phyloP scores from a whole-genome alignment of 1,140 invertebrate species.

The Orchestia grillus region DNA sequence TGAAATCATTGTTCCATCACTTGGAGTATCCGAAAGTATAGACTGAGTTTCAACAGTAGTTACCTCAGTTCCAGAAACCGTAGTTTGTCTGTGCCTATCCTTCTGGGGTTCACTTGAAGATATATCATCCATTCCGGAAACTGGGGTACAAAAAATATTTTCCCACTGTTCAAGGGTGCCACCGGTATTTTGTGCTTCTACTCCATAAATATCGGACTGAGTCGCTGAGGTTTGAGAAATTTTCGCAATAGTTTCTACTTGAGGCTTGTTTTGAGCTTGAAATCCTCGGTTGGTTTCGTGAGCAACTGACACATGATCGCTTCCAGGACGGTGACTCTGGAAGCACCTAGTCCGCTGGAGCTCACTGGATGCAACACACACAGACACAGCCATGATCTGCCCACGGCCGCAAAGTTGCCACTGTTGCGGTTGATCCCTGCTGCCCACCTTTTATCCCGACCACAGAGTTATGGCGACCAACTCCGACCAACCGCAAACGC shows the following conservation, averaged over 20 bases:
- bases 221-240: not conserved
- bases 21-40: not conserved
- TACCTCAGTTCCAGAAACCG: not conserved
- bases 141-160: not conserved
- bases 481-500: slow-evolving; percentile 36
- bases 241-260: not conserved
- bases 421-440: not conserved
- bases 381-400: slow-evolving; percentile 28
- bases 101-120: not conserved
- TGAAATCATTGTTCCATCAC: not conserved
- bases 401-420: slow-evolving; percentile 49
- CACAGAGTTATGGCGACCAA: not conserved
- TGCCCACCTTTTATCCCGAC: slow-evolving; percentile 47
- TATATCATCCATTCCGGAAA: not conserved
- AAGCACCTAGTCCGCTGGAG: not conserved
- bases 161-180: not conserved
- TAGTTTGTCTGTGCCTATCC: not conserved
- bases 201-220: not conserved
- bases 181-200: not conserved
- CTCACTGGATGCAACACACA: slow-evolving; percentile 34
- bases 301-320: not conserved
- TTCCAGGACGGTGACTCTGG: not conserved
- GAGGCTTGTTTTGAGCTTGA: not conserved
- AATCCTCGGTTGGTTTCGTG: not conserved
- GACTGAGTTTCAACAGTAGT: not conserved